Conservation (phyloP, 2,888 invertebrate genomes). For the Griposia aprilina region DNA sequence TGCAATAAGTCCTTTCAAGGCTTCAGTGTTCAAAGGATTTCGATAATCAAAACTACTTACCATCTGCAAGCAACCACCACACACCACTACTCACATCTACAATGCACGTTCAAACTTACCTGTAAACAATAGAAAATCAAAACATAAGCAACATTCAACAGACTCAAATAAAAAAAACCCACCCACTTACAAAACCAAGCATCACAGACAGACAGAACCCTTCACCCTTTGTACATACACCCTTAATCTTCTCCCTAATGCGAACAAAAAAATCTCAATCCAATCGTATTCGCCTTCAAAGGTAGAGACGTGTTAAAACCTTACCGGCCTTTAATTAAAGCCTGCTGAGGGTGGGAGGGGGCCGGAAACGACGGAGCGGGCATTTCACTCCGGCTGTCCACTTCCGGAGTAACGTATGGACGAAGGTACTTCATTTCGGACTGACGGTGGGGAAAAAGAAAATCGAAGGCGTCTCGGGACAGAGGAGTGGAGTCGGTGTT, state of each 20-base stretch:
- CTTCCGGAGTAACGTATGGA: conserved; percentile 85
- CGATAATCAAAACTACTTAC: conserved; percentile 22
- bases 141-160: conserved; percentile 38
- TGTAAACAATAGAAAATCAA: conserved; percentile 55
- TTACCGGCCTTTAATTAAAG: conserved; percentile 89
- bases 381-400: conserved; percentile 85
- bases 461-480: conserved; percentile 80
- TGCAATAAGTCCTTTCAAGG: too few relatives aligned
- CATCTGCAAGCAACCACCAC: neutral
- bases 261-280: conserved; percentile 68
- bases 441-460: conserved; percentile 85
- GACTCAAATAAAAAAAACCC: conserved; percentile 42
- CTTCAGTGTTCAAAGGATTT: too few relatives aligned
- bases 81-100: neutral
- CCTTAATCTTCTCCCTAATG: conserved; percentile 69
- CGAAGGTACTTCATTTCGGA: conserved; percentile 87
- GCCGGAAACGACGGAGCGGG: conserved; percentile 77
- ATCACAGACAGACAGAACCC: conserved; percentile 68
- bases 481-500: conserved; percentile 71
- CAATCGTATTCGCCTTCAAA: conserved; percentile 80
- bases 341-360: conserved; percentile 70
- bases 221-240: conserved; percentile 68
- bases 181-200: conserved; percentile 61
- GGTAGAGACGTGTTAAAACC: conserved; percentile 88
- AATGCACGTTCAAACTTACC: conserved; percentile 47